Conservation (phyloP, 2,113 vertebrate genomes). For the Brachirus orientalis region DNA sequence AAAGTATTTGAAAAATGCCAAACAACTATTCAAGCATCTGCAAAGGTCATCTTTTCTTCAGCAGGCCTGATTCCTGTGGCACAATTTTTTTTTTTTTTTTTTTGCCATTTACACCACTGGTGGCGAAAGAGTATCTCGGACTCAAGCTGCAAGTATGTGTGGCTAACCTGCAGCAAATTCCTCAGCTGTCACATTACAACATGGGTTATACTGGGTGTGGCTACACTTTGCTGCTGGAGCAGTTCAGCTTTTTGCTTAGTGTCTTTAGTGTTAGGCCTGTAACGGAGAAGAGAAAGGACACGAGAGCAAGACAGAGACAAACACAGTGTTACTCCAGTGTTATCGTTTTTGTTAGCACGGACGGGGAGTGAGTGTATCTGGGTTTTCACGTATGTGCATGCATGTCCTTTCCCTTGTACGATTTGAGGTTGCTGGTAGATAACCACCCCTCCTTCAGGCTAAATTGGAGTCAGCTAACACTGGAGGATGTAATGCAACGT, state of each 20-base stretch:
- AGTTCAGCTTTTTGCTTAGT: slow-evolving; percentile 5
- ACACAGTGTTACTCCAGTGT: too few relatives aligned
- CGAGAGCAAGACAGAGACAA: background rate
- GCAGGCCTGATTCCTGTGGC: slow-evolving; percentile 4
- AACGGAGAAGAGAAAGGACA: slow-evolving; percentile 12
- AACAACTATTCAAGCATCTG: slow-evolving; percentile 26
- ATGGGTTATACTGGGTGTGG: slow-evolving; percentile 66
- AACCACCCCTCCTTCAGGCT: slow-evolving; percentile 70
- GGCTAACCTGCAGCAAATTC: slow-evolving; percentile 76
- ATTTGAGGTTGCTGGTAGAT: slow-evolving; percentile 35
- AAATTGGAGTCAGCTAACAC: slow-evolving; percentile 54
- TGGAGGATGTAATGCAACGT: slow-evolving; percentile 55
- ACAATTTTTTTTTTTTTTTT: slow-evolving; percentile 24
- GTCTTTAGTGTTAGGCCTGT: slow-evolving; percentile 16
- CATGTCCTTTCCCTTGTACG: slow-evolving; percentile 40
- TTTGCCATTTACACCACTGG: slow-evolving; percentile 35
- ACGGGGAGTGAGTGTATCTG: background rate
- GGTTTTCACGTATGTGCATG: slow-evolving; percentile 41
- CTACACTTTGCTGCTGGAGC: slow-evolving; percentile 22
- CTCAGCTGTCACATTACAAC: slow-evolving; percentile 68
- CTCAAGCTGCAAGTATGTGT: slow-evolving; percentile 75
- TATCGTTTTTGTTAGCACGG: background rate
- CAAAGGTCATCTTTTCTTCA: slow-evolving; percentile 29
- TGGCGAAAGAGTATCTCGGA: slow-evolving; percentile 58
- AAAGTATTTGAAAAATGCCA: slow-evolving; percentile 34